phyloP scores from a whole-genome alignment of 2,888 invertebrate species.

The Carabus problematicus region DNA sequence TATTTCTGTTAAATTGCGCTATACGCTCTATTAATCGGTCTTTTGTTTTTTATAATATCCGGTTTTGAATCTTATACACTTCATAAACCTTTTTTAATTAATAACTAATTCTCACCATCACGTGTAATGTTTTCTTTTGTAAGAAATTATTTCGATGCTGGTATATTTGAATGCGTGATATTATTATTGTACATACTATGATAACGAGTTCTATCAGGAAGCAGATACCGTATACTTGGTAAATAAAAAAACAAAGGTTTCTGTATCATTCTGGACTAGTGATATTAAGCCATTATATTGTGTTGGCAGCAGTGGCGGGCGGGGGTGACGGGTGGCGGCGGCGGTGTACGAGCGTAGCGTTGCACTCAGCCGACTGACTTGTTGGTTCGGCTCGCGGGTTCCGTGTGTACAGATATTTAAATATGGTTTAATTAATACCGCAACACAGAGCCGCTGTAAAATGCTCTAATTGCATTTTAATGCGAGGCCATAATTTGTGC shows the following conservation, averaged over 20 bases:
- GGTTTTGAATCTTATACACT: too few species aligned
- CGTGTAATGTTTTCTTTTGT: too few species aligned
- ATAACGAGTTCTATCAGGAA: background rate
- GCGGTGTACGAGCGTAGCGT: too few species aligned
- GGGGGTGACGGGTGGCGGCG: background rate
- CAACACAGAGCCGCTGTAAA: slow-evolving; percentile 35
- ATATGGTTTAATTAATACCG: slow-evolving; percentile 41
- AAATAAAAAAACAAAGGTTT: background rate
- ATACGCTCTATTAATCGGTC: slow-evolving; percentile 29
- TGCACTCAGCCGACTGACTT: background rate
- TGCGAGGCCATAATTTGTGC: slow-evolving; percentile 40
- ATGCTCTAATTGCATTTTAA: slow-evolving; percentile 43
- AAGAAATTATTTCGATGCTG: too few species aligned
- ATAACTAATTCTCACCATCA: too few species aligned
- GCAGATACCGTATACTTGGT: background rate
- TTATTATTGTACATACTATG: too few species aligned
- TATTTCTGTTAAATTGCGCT: slow-evolving; percentile 32
- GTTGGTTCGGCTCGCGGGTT: slow-evolving; percentile 18
- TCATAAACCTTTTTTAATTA: too few species aligned
- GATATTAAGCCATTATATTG: slow-evolving; percentile 9
- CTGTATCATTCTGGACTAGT: background rate
- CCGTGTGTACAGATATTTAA: slow-evolving; percentile 40
- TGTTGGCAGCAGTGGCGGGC: background rate
- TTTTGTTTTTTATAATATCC: background rate
- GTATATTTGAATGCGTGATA: too few species aligned